phyloP scores from a whole-genome alignment of 2,797 vertebrate species.

The Urosaurus nigricauda region DNA sequence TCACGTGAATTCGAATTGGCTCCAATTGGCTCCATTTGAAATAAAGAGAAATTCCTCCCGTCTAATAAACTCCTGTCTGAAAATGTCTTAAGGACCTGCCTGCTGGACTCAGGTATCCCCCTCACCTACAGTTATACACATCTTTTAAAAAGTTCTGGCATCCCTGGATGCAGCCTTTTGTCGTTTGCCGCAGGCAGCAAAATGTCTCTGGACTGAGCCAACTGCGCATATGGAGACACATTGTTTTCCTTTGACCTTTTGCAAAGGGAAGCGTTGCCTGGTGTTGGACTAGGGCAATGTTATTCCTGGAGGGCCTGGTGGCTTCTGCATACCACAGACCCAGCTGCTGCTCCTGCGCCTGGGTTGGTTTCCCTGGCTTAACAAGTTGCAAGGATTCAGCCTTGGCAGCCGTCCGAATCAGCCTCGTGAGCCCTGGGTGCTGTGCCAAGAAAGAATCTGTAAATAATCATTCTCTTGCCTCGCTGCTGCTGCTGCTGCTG shows the following conservation, averaged over 20 bases:
- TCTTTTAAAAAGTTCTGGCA: no score
- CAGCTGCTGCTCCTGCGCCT: neutral
- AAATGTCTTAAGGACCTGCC: no score
- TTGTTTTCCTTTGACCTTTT: neutral
- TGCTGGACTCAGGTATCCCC: no score
- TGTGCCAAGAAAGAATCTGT: neutral
- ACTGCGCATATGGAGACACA: no score
- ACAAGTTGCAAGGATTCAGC: slow-evolving; percentile 21
- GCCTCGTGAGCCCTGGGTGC: neutral
- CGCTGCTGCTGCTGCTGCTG: slow-evolving; percentile 49
- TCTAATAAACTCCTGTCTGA: no score
- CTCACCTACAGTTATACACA: no score
- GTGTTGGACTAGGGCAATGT: neutral
- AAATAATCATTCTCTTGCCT: slow-evolving; percentile 48
- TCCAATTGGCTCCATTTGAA: no score
- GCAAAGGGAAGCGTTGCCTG: no score
- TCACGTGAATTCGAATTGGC: no score
- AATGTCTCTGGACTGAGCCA: neutral
- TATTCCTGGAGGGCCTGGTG: neutral
- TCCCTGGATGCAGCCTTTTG: neutral
- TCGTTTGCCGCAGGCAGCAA: no score
- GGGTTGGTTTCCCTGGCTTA: neutral
- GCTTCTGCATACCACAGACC: neutral
- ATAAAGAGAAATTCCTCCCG: no score
- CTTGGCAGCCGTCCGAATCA: neutral